Evolutionary conservation across 2,888 invertebrate species (phyloP).

Genomic region (Tachystola acroxantha): DNA sequence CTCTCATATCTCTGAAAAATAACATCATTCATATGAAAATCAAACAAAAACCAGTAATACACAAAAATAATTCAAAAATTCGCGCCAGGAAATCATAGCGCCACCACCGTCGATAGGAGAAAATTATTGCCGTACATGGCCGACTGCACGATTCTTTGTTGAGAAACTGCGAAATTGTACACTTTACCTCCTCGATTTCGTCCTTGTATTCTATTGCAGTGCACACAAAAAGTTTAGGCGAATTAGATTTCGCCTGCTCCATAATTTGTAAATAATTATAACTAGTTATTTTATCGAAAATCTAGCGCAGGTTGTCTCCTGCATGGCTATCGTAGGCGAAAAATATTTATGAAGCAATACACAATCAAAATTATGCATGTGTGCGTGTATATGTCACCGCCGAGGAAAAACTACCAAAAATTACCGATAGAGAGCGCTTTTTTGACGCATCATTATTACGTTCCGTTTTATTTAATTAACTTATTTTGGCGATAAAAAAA

Average conservation of each 20-base stretch:
- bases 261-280: conserved; percentile 68
- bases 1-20: conserved; percentile 91
- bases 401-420: conserved; percentile 24
- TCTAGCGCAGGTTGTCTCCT: conserved; percentile 76
- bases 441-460: conserved; percentile 11
- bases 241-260: conserved; percentile 78
- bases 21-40: conserved; percentile 19
- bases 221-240: conserved; percentile 88
- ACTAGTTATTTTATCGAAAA: conserved; percentile 78
- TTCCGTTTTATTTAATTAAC: conserved; percentile 22
- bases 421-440: conserved; percentile 37
- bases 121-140: conserved; percentile 70
- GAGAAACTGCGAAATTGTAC: conserved; percentile 64
- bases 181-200: conserved; percentile 92
- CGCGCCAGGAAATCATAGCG: conserved; percentile 63
- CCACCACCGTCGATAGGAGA: conserved; percentile 64
- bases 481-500: too few relatives aligned
- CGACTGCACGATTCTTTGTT: conserved; percentile 74
- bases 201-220: conserved; percentile 92
- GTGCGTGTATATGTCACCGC: conserved; percentile 46
- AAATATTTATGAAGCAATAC: conserved; percentile 75
- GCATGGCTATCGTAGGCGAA: conserved; percentile 81
- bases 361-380: conserved; percentile 64
- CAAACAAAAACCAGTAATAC: conserved; percentile 21
- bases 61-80: conserved; percentile 49